phyloP scores from a whole-genome alignment of 2,797 vertebrate genomes.

The Octomys mimax region DNA sequence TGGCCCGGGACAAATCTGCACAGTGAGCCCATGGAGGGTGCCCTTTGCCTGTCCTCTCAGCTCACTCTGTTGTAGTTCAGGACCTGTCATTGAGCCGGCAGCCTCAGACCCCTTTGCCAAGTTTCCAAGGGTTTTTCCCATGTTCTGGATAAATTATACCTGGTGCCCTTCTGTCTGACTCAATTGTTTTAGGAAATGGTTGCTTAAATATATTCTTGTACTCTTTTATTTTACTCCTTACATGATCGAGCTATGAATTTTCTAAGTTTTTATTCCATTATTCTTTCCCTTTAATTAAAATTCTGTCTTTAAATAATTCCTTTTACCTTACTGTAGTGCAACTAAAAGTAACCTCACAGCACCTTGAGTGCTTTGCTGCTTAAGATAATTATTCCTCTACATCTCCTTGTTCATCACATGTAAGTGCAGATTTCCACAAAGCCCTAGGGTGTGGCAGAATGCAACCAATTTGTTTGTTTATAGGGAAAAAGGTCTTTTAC shows the following conservation, averaged over 20 bases:
- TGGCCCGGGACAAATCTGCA: not conserved
- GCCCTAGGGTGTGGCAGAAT: not conserved
- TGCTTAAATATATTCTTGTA: not conserved
- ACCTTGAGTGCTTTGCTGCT: not conserved
- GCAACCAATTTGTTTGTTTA: not conserved
- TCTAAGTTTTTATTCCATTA: not conserved
- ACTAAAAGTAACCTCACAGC: not conserved
- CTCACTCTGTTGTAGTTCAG: no score
- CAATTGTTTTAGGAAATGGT: not conserved
- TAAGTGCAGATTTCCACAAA: not conserved
- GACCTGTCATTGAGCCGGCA: not conserved
- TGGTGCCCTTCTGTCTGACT: not conserved
- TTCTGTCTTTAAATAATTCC: not conserved
- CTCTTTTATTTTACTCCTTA: not conserved
- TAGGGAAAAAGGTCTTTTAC: not conserved
- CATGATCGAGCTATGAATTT: not conserved
- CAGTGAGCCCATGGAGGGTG: not conserved
- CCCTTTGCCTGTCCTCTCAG: not conserved
- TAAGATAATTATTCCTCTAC: not conserved
- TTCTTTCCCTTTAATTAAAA: not conserved
- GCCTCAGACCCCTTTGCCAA: not conserved
- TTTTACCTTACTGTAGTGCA: not conserved
- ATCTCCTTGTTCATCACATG: not conserved
- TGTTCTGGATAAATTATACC: not conserved
- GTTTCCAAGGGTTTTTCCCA: not conserved